Percentiles rank a stretch among this genome's conserved stretches.
Conservation (phyloP, 1,140 invertebrate species). For the Hylaeus anthracinus region DNA sequence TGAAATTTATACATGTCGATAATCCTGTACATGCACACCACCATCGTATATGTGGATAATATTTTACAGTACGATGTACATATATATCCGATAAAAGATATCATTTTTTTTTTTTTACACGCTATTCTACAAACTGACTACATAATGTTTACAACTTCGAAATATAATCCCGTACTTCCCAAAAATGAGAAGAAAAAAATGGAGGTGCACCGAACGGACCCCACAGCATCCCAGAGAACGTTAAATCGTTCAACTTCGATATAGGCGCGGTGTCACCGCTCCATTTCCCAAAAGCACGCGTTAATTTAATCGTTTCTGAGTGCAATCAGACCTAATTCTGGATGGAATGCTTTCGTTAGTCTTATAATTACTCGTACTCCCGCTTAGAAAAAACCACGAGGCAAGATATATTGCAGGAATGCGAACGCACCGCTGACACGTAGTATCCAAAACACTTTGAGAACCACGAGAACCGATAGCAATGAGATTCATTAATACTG, state of each 20-base stretch:
- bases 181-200: constrained; percentile 10
- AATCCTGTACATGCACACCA: constrained; percentile 54
- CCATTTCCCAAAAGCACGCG: constrained; percentile 29
- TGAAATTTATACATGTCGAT: constrained; percentile 49
- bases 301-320: constrained; percentile 42
- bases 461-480: constrained; percentile 27
- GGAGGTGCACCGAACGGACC: constrained; percentile 13
- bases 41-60: constrained; percentile 55
- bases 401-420: constrained; percentile 57
- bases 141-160: constrained; percentile 35
- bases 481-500: constrained; percentile 57
- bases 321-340: constrained; percentile 46
- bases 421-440: not conserved
- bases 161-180: constrained; percentile 32
- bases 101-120: constrained; percentile 61
- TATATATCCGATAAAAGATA: constrained; percentile 55
- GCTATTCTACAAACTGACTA: constrained; percentile 62
- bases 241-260: not conserved
- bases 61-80: constrained; percentile 65
- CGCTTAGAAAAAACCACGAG: constrained; percentile 30
- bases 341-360: constrained; percentile 62
- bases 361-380: constrained; percentile 38
- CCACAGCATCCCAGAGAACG: not conserved
- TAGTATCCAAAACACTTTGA: constrained; percentile 10
- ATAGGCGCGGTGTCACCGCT: constrained; percentile 8